These are phyloP conservation scores for Zaprionus obscuricornis DNA, from an alignment of 2,888 invertebrate genomes.

Conservation along the genomic window DNA sequence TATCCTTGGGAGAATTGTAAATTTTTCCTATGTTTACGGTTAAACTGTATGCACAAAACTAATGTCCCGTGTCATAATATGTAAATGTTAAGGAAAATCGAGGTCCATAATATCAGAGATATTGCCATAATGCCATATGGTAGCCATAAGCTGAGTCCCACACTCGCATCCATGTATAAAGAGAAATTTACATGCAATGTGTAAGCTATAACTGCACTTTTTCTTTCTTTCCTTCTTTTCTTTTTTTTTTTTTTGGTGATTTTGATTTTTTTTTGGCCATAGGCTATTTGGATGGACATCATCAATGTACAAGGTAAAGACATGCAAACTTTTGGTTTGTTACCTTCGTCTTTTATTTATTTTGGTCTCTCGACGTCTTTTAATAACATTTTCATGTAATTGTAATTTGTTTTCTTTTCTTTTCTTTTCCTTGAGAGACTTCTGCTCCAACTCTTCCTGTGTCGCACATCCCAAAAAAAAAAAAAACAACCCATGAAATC, in stretches of 20 bases:
- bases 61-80: constrained; percentile 57
- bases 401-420: constrained; percentile 78
- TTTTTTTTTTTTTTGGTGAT: constrained; percentile 20
- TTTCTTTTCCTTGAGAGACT: constrained; percentile 3
- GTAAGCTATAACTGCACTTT: constrained; percentile 54
- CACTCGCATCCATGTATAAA: constrained; percentile 60
- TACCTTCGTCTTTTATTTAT: constrained; percentile 56
- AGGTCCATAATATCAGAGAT: constrained; percentile 55
- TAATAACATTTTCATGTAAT: constrained; percentile 82
- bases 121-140: constrained; percentile 37
- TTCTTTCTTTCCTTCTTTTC: constrained; percentile 7
- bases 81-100: constrained; percentile 60
- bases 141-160: constrained; percentile 67
- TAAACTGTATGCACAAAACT: constrained; percentile 37
- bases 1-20: constrained; percentile 47
- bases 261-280: constrained; percentile 48
- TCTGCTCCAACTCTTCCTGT: constrained; percentile 29
- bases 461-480: constrained; percentile 26
- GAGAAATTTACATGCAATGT: constrained; percentile 69
- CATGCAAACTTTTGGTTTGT: constrained; percentile 15
- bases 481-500: neutral
- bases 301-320: constrained; percentile 53
- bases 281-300: constrained; percentile 61
- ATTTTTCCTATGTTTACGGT: neutral
- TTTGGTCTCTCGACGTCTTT: constrained; percentile 63